These are phyloP conservation scores for Ascidia mentula DNA, from an alignment of 23 tunicate species.

Conservation along the genomic window DNA sequence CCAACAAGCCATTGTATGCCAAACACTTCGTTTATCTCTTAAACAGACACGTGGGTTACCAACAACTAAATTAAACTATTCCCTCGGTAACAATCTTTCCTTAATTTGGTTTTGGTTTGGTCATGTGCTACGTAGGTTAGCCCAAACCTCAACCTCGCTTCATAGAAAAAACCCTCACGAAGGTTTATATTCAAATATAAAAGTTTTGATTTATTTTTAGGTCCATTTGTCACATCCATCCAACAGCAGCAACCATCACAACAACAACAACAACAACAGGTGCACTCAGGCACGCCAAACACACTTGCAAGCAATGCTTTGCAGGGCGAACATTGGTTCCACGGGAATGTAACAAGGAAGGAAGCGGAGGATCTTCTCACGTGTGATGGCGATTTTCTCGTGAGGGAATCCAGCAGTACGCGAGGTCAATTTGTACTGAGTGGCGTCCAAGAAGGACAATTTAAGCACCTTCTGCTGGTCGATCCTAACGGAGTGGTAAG, in stretches of 20 bases:
- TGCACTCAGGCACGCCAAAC: slow-evolving; percentile 39
- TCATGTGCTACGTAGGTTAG: no score
- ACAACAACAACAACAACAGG: slow-evolving; percentile 20
- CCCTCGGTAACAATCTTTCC: no score
- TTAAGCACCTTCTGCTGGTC: slow-evolving; percentile 81
- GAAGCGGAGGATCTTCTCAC: slow-evolving; percentile 68
- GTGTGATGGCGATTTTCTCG: slow-evolving; percentile 89
- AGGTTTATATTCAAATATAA: no score
- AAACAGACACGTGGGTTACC: no score
- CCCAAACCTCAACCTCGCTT: no score
- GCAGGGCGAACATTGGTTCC: slow-evolving; percentile 88
- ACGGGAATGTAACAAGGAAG: slow-evolving; percentile 63
- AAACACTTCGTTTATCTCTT: no score
- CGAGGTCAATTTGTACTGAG: slow-evolving; percentile 84
- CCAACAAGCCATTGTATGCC: no score
- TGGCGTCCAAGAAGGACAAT: slow-evolving; percentile 78
- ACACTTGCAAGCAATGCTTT: slow-evolving; percentile 39
- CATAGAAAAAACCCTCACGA: no score
- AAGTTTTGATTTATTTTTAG: background rate
- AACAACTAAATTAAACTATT: no score
- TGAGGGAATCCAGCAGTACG: slow-evolving; percentile 70
- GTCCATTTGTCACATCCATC: background rate
- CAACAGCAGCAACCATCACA: slow-evolving; percentile 17
- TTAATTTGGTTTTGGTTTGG: no score
- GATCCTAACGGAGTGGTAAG: slow-evolving; percentile 95